Evolutionary conservation across 2,888 invertebrate species (phyloP).

Genomic region (Copidosoma aretas): DNA sequence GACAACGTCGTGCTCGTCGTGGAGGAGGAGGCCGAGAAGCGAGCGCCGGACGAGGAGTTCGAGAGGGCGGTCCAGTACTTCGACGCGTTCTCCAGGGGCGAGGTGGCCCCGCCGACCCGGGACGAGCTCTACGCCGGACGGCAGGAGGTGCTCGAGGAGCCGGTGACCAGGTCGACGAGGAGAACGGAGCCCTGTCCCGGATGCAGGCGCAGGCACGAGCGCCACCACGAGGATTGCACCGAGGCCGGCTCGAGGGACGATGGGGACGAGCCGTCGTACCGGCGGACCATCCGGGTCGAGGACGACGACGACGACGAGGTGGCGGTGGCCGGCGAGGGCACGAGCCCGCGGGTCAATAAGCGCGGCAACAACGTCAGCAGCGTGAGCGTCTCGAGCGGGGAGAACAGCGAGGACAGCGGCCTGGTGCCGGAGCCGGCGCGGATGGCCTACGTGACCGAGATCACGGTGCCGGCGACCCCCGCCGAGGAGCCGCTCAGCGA

Average conservation of each 20-base stretch:
- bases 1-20: conserved; percentile 33
- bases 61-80: conserved; percentile 53
- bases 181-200: conserved; percentile 52
- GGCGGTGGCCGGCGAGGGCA: conserved; percentile 52
- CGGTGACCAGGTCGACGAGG: conserved; percentile 51
- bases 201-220: conserved; percentile 49
- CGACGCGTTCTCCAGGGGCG: conserved; percentile 45
- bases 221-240: conserved; percentile 48
- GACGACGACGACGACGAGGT: conserved; percentile 8
- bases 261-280: conserved; percentile 10
- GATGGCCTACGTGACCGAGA: conserved; percentile 75
- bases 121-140: conserved; percentile 48
- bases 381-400: conserved; percentile 58
- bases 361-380: conserved; percentile 54
- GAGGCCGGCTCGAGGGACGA: conserved; percentile 34
- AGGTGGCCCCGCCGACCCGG: conserved; percentile 28
- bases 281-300: conserved; percentile 25
- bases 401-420: conserved; percentile 58
- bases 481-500: conserved; percentile 40
- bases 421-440: conserved; percentile 53
- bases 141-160: conserved; percentile 52
- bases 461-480: conserved; percentile 66
- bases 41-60: conserved; percentile 48
- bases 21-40: neutral
- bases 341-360: conserved; percentile 42